Evolutionary conservation across 2,113 vertebrate species (phyloP), one percentile per base, ranked within the genome.

Genomic region (Dicerorhinus sumatrensis): DNA sequence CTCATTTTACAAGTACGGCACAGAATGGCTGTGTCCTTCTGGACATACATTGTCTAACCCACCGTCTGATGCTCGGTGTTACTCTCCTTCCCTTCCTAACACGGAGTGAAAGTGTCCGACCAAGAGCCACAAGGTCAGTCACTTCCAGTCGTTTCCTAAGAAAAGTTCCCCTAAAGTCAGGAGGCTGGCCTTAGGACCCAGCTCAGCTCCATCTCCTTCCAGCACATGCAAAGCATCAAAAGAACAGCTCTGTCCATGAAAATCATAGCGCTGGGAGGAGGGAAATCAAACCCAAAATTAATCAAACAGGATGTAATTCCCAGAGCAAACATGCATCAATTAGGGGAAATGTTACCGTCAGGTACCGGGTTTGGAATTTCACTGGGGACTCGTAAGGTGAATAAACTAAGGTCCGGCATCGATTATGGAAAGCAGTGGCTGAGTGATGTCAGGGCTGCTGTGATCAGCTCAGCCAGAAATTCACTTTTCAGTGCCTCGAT

Each of bases 311-410:
- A 89, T 96, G 82, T 95, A 98, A 98, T 98, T 98, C 98, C 98
- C 98, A 98, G 95, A 98, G 97, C 97, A 98, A 98, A 97, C 93
- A 89, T 97, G 96, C 98, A 98, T 98, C 98, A 98, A 91, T 98
- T 98, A 98, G 93, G 81, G 97, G 98, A 98, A 98, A 98, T 91
- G 98, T 97, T 98, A 97, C 95, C 83, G 54, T 98, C 97, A 98
- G 98, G 98, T 98, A 97, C 98, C 17, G 92, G 96, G 91, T 94
- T 98, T 97, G 94, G 93, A 98, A 98, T 98, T 96, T 95, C 98
- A 98, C 91, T 9, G 10, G 98, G 96, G 98, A 98, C 92, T 97
- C 95, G 17, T 90, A 97, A 98, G 94, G 97, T 98, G 97, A 81
- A 97, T 94, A 98, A 98, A 98, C 98, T 97, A 96, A 98, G 36